Conservation (phyloP, 2,888 invertebrate genomes). For the Drosophila flavopinicola region DNA sequence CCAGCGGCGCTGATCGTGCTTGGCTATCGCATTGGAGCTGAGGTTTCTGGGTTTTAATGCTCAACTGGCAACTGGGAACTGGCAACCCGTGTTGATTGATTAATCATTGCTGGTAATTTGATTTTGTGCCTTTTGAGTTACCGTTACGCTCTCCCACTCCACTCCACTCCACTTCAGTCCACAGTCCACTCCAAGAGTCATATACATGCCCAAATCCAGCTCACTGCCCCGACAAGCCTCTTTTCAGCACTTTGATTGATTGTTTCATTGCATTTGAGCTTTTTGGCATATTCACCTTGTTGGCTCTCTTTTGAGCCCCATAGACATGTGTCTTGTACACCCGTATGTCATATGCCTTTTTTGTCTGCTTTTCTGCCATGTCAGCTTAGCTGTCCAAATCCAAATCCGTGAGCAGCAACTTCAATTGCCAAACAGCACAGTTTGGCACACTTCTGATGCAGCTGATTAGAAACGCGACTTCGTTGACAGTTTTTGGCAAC, state of each 20-base stretch:
- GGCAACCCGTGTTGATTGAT: constrained; percentile 72
- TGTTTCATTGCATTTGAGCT: constrained; percentile 76
- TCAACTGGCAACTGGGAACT: constrained; percentile 13
- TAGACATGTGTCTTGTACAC: constrained; percentile 53
- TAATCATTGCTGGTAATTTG: constrained; percentile 79
- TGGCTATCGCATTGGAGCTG: constrained; percentile 35
- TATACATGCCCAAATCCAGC: constrained; percentile 13
- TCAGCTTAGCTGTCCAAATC: constrained; percentile 60
- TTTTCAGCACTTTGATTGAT: constrained; percentile 71
- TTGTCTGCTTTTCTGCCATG: constrained; percentile 34
- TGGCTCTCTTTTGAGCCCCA: constrained; percentile 28
- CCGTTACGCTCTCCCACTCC: constrained; percentile 60
- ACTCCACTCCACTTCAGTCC: constrained; percentile 3
- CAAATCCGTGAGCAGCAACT: constrained; percentile 51
- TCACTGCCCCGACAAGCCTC: constrained; percentile 56
- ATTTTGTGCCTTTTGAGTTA: constrained; percentile 76
- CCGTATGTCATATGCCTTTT: constrained; percentile 20
- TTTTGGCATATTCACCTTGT: constrained; percentile 73
- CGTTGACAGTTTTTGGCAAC: constrained; percentile 61
- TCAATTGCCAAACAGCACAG: constrained; percentile 33
- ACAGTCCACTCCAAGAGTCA: background rate
- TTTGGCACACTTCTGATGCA: constrained; percentile 50
- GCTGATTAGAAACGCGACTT: constrained; percentile 59
- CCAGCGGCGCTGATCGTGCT: constrained; percentile 60
- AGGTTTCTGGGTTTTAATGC: background rate